Percentiles rank a stretch among this genome's conserved stretches.
Evolutionary conservation across 2,797 vertebrate genomes (phyloP).

Genomic region (Platalea minor): DNA sequence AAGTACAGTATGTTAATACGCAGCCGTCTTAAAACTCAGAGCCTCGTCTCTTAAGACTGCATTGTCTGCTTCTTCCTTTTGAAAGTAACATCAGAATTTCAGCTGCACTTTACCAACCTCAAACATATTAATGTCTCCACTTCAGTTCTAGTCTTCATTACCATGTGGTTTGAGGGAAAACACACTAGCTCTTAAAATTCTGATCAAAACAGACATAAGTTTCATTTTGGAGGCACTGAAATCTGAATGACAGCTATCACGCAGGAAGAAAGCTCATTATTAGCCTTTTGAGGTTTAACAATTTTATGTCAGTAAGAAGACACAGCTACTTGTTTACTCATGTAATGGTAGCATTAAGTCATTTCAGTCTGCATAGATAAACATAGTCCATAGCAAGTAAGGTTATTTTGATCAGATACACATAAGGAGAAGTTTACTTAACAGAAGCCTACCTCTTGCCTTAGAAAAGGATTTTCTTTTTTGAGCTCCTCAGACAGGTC

Average conservation of each 20-base stretch:
- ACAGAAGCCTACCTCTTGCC: constrained; percentile 86
- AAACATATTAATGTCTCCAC: neutral
- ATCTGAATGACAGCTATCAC: neutral
- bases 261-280: neutral
- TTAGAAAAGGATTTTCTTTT: constrained; percentile 93
- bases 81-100: neutral
- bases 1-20: neutral
- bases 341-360: neutral
- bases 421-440: neutral
- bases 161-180: neutral
- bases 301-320: neutral
- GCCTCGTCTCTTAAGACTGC: neutral
- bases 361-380: neutral
- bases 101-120: neutral
- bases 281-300: neutral
- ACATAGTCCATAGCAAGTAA: neutral
- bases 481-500: constrained; percentile 95
- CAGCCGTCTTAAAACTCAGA: neutral
- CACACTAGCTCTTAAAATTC: neutral
- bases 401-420: neutral
- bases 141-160: neutral
- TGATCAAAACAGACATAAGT: neutral
- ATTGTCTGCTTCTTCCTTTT: neutral
- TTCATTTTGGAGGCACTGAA: neutral
- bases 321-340: neutral